Evolutionary conservation across 2,888 invertebrate species (phyloP).

Genomic region (Apamea crenata): DNA sequence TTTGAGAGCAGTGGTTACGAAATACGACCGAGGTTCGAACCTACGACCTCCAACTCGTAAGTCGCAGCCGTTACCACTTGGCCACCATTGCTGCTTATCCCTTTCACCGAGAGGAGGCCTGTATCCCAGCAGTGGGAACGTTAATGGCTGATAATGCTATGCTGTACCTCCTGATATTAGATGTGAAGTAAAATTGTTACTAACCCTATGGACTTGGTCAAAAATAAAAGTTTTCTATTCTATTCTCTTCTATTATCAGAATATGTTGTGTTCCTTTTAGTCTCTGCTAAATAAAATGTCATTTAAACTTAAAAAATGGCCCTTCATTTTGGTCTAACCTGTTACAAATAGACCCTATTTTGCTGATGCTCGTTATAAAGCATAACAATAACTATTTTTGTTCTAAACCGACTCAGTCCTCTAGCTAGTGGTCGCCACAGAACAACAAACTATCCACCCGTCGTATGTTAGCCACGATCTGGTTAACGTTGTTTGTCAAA

Average conservation of each 20-base stretch:
- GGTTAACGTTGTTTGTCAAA: constrained; percentile 87
- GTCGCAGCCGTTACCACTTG: too few species aligned
- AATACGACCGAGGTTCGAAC: too few species aligned
- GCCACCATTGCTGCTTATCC: too few species aligned
- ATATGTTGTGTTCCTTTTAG: background rate
- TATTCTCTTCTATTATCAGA: background rate
- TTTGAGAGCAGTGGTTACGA: too few species aligned
- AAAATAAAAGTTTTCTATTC: background rate
- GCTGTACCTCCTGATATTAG: background rate
- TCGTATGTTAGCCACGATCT: constrained; percentile 71
- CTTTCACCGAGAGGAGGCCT: background rate
- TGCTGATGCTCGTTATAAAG: background rate
- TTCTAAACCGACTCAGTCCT: background rate
- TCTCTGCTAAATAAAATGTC: too few species aligned
- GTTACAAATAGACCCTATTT: background rate
- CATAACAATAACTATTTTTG: background rate
- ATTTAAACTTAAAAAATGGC: background rate
- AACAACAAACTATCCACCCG: constrained; percentile 60
- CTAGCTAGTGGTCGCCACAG: constrained; percentile 25
- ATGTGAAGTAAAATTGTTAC: background rate
- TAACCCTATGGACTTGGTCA: background rate
- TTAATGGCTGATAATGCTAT: too few species aligned
- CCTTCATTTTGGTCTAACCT: too few species aligned
- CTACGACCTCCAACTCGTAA: too few species aligned
- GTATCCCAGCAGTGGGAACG: background rate